phyloP scores from a whole-genome alignment of 2,113 vertebrate genomes.

The Jacana jacana region DNA sequence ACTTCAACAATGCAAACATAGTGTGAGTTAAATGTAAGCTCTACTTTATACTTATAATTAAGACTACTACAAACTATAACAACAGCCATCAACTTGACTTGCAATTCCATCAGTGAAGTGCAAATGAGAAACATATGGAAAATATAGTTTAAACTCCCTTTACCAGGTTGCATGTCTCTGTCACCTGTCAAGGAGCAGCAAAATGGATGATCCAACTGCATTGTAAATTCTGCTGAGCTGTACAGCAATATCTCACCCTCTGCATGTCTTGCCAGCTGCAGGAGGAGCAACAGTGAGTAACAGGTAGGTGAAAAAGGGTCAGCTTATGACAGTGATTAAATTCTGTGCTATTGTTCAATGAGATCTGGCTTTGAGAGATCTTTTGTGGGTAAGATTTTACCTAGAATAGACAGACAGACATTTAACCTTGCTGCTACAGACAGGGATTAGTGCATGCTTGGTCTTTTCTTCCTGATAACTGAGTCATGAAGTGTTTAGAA shows the following conservation, averaged over 20 bases:
- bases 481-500: neutral
- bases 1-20: neutral
- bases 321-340: neutral
- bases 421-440: neutral
- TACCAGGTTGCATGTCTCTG: neutral
- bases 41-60: neutral
- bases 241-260: neutral
- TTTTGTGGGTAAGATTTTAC: neutral
- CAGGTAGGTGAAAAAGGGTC: neutral
- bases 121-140: slow-evolving; percentile 33
- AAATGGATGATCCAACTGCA: neutral
- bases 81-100: neutral
- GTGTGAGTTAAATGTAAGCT: neutral
- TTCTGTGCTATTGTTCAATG: neutral
- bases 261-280: neutral
- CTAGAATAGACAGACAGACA: neutral
- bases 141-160: neutral
- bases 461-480: neutral
- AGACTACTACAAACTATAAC: neutral
- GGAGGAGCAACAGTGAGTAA: neutral
- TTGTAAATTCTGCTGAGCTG: slow-evolving; percentile 31
- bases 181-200: neutral
- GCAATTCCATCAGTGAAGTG: neutral
- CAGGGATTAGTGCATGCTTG: neutral
- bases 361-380: neutral